phyloP scores from a whole-genome alignment of 2,113 vertebrate species.

The Paedocypris sp. region DNA sequence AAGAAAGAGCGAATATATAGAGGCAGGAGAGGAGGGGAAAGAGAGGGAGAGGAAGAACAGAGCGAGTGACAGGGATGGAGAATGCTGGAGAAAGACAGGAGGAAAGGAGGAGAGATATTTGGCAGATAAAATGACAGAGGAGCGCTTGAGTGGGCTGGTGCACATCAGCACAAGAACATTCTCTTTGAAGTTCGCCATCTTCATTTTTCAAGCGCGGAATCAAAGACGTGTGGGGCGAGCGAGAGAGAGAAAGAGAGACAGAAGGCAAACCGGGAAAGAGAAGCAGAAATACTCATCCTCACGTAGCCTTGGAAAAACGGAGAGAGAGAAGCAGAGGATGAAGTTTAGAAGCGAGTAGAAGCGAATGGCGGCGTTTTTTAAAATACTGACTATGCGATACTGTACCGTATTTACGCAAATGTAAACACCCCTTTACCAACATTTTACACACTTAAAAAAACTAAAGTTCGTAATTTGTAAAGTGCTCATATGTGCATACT shows the following conservation, averaged over 20 bases:
- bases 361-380: no score
- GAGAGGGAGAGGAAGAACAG: not conserved
- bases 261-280: conserved; percentile 22
- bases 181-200: conserved; percentile 61
- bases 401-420: no score
- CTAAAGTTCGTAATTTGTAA: no score
- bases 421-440: no score
- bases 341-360: no score
- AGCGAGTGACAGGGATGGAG: conserved; percentile 14
- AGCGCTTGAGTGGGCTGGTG: conserved; percentile 45
- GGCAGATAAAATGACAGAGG: conserved; percentile 39
- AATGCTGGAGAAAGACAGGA: conserved; percentile 14
- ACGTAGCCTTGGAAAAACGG: not conserved
- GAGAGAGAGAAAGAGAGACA: conserved; percentile 29
- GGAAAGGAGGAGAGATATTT: conserved; percentile 24
- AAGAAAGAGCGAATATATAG: not conserved
- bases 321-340: not conserved
- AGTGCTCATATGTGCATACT: no score
- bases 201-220: conserved; percentile 54
- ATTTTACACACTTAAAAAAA: no score
- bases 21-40: conserved; percentile 5
- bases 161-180: conserved; percentile 55
- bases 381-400: no score
- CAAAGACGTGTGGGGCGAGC: conserved; percentile 45
- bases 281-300: conserved; percentile 3